Evolutionary conservation across 2,888 invertebrate genomes (phyloP).

Genomic region (Nesidiocoris tenuis): DNA sequence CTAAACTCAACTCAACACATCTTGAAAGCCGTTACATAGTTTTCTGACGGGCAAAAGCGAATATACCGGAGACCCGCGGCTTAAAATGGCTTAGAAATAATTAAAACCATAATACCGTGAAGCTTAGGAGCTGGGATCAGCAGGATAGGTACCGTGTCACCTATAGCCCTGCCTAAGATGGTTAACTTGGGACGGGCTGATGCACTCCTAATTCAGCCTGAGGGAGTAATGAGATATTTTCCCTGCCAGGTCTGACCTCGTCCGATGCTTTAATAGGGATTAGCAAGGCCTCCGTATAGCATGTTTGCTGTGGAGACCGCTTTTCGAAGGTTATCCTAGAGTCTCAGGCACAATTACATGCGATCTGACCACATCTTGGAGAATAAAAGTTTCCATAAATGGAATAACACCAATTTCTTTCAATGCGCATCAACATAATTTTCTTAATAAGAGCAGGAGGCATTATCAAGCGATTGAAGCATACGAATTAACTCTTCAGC

Average conservation of each 20-base stretch:
- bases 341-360: no score
- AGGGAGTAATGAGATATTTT: background rate
- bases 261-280: background rate
- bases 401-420: no score
- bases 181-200: background rate
- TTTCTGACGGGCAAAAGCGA: no score
- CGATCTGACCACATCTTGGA: no score
- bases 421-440: no score
- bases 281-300: background rate
- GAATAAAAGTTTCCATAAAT: no score
- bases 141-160: background rate
- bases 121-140: background rate
- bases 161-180: background rate
- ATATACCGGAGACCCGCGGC: no score
- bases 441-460: no score
- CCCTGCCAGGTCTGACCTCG: background rate
- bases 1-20: no score
- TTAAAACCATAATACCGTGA: background rate
- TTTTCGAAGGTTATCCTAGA: background rate
- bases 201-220: background rate
- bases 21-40: no score
- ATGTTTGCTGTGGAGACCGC: background rate
- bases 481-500: no score
- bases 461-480: no score
- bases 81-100: background rate